A percentile compares a stretch with the other conserved stretches of the same genome.
Conservation (phyloP, 2,113 vertebrate genomes). For the Myanophis thanlyinensis region DNA sequence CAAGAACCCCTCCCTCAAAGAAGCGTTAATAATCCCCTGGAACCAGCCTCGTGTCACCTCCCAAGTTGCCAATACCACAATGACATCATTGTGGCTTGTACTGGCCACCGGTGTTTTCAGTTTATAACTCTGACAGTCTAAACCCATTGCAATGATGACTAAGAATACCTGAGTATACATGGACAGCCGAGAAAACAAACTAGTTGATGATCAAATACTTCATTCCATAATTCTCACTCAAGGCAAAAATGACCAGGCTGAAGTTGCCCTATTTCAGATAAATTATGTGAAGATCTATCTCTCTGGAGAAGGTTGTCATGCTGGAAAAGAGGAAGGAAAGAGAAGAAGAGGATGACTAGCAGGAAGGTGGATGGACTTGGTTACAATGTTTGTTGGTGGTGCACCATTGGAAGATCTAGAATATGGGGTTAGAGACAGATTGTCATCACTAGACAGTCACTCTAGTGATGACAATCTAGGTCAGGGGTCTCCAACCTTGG, state of each 20-base stretch:
- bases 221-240: background rate
- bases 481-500: too few relatives aligned
- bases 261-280: background rate
- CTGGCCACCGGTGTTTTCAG: background rate
- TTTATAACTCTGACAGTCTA: background rate
- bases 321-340: background rate
- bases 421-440: background rate
- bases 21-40: too few relatives aligned
- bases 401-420: background rate
- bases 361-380: background rate
- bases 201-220: background rate
- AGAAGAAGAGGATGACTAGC: background rate
- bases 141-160: background rate
- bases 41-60: too few relatives aligned
- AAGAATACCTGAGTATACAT: background rate
- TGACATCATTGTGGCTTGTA: background rate
- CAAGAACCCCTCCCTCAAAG: too few relatives aligned
- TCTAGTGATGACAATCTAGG: too few relatives aligned
- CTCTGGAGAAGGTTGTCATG: background rate
- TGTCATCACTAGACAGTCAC: too few relatives aligned
- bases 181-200: background rate
- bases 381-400: background rate
- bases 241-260: background rate
- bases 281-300: background rate
- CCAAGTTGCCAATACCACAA: too few relatives aligned